phyloP scores from a whole-genome alignment of 1,140 invertebrate species.

The Polypedilum vanderplanki region DNA sequence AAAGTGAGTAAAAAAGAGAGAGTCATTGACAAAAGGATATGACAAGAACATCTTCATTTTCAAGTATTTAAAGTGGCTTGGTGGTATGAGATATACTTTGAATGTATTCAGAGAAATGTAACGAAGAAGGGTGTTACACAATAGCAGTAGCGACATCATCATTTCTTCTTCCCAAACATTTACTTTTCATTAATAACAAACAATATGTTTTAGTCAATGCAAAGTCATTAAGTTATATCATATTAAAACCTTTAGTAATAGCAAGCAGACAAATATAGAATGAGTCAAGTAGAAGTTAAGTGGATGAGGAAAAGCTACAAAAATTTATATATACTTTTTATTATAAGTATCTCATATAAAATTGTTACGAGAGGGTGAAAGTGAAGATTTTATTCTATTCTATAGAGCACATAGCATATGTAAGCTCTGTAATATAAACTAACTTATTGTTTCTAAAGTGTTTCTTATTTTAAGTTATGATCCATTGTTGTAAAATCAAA shows the following conservation, averaged over 20 bases:
- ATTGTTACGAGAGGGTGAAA: too few species aligned
- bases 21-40: conserved; percentile 20
- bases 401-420: too few species aligned
- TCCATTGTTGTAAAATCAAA: too few species aligned
- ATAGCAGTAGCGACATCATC: not conserved
- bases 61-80: conserved; percentile 25
- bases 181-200: conserved; percentile 27
- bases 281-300: too few species aligned
- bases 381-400: too few species aligned
- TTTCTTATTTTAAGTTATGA: too few species aligned
- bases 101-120: not conserved
- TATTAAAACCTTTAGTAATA: not conserved
- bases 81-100: not conserved
- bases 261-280: not conserved
- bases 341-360: too few species aligned
- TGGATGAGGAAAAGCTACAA: too few species aligned
- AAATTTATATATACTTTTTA: too few species aligned
- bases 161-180: conserved; percentile 6
- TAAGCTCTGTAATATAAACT: too few species aligned
- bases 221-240: conserved; percentile 26
- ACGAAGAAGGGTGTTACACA: not conserved
- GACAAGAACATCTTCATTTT: conserved; percentile 26
- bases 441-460: too few species aligned
- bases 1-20: not conserved
- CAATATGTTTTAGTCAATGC: conserved; percentile 25